Evolutionary conservation across 2,797 vertebrate genomes (phyloP), one percentile per base, ranked within the genome.

Genomic region (Gila robusta): DNA sequence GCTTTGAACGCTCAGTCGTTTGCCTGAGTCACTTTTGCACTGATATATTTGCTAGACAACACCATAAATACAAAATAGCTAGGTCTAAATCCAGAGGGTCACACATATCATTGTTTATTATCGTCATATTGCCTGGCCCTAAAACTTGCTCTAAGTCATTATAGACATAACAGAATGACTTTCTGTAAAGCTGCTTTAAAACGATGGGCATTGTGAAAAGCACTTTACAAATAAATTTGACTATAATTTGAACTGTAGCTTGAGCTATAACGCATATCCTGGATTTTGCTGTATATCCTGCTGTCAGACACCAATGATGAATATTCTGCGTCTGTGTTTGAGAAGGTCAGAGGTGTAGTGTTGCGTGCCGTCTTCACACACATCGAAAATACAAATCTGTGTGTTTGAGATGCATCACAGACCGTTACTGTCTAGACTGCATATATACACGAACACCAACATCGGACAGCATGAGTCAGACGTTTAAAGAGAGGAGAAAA

Each of bases 241-340:
- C 23, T 78, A 17, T 59, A 62, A 59, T 9, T 56, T 77, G 35
- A 77, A 59, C 23, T 59, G n/a, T 41, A 28, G 37, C 77, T 64
- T 59, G 26, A 39, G 16, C 14, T 44, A 12, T 28, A 79, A 64
- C 3, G 9, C 62, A 64, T 79, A 59, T 44, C 26, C 37, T 44
- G 8, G 37, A 17, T 79, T 39, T n/a, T 69, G 39, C 21, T 69
- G 72, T 32, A 72, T 21, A 74, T 81, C 70, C 7, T 67, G 72
- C 81, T 52, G 80, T 59, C 71, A 73, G 35, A 49, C 47, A 28
- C 21, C 10, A 10, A 82, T 79, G 66, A 84, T 89, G 59, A 86
- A 81, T 81, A 87, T 87, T 87, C 81, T 49, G 35, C 44, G 14
- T 66, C 52, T 78, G 47, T 73, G 19, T 79, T 88, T 47, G 82